Evolutionary conservation across 2,888 invertebrate genomes (phyloP).

Genomic region (Muschampia staudingeri): DNA sequence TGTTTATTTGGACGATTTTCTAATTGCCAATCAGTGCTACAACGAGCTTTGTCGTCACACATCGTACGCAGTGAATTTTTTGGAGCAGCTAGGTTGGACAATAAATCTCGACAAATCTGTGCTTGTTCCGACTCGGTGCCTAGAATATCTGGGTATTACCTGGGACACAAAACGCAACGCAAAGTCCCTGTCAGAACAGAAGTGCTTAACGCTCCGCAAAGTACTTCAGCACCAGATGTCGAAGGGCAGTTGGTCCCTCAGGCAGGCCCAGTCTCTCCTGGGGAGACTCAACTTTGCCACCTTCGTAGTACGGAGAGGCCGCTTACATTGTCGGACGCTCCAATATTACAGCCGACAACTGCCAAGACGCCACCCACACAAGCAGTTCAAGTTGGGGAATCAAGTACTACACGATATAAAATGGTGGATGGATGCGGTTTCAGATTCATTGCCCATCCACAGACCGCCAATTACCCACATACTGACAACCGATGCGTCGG

Average conservation of each 20-base stretch:
- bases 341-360: slow-evolving; percentile 56
- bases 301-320: slow-evolving; percentile 49
- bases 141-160: slow-evolving; percentile 63
- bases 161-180: slow-evolving; percentile 61
- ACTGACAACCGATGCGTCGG: slow-evolving; percentile 63
- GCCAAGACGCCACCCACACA: slow-evolving; percentile 34
- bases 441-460: slow-evolving; percentile 50
- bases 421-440: slow-evolving; percentile 55
- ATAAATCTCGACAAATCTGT: slow-evolving; percentile 61
- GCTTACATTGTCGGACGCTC: slow-evolving; percentile 58
- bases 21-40: slow-evolving; percentile 52
- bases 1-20: slow-evolving; percentile 70
- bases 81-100: slow-evolving; percentile 57
- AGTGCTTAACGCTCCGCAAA: slow-evolving; percentile 60
- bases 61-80: slow-evolving; percentile 31
- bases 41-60: slow-evolving; percentile 11
- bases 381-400: slow-evolving; percentile 22
- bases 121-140: slow-evolving; percentile 53
- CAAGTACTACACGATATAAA: slow-evolving; percentile 45
- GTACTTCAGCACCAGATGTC: slow-evolving; percentile 47
- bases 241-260: slow-evolving; percentile 59
- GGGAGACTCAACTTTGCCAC: slow-evolving; percentile 68
- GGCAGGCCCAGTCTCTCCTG: slow-evolving; percentile 59
- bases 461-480: slow-evolving; percentile 44
- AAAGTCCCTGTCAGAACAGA: slow-evolving; percentile 59